Percentiles rank a stretch among this genome's conserved stretches.
These are phyloP conservation scores for Hylia prasina DNA, from an alignment of 2,113 vertebrate species.

Conservation along the genomic window DNA sequence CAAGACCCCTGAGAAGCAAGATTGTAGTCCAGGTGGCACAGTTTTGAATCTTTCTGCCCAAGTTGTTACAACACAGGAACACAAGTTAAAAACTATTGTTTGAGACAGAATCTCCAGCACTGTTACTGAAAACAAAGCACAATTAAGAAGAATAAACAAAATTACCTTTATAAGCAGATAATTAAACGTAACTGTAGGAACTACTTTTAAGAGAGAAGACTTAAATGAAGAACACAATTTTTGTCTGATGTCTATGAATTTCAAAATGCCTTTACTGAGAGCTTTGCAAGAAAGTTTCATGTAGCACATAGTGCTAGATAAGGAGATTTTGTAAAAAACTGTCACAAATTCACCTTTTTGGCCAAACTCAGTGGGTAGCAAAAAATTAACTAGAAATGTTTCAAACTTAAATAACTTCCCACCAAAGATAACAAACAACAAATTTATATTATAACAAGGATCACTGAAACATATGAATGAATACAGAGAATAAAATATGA, in stretches of 20 bases:
- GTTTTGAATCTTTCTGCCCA: not conserved
- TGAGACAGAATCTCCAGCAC: not conserved
- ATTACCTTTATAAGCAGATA: not conserved
- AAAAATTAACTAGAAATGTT: slow-evolving; percentile 18
- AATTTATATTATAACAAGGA: not conserved
- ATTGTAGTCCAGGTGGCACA: not conserved
- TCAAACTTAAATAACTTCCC: not conserved
- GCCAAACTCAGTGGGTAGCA: not conserved
- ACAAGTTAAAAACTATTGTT: not conserved
- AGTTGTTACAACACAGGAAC: not conserved
- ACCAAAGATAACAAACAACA: not conserved
- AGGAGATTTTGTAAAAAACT: slow-evolving; percentile 5
- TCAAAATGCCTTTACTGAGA: not conserved
- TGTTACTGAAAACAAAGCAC: not conserved
- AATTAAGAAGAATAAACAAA: not conserved
- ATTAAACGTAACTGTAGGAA: not conserved
- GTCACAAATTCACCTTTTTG: not conserved
- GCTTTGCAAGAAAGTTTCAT: not conserved
- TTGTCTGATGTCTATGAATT: not conserved
- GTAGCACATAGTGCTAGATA: not conserved
- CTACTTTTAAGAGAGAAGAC: not conserved
- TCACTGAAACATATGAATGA: not conserved
- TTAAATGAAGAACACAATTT: not conserved
- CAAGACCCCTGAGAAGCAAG: not conserved
- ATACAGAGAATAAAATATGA: not conserved